Conservation (phyloP, 2,888 invertebrate genomes). For the Urechis unicinctus region DNA sequence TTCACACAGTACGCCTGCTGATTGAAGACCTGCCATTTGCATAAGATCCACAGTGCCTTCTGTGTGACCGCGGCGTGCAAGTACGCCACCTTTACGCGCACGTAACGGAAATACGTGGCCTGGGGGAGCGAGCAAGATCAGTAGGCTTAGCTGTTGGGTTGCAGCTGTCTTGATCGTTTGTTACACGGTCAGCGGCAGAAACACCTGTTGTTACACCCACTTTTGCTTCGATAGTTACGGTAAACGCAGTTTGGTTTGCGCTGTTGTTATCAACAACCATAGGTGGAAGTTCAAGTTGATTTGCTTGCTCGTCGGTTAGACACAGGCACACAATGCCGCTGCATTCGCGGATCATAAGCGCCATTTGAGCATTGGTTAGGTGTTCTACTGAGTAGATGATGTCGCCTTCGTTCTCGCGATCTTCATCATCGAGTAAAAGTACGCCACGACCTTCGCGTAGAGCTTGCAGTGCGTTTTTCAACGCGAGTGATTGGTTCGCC, state of each 20-base stretch:
- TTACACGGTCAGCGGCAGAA: neutral
- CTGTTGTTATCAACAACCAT: neutral
- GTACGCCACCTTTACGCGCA: neutral
- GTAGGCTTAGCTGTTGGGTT: neutral
- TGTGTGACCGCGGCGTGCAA: neutral
- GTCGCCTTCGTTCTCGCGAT: constrained; percentile 3
- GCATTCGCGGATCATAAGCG: neutral
- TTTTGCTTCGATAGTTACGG: neutral
- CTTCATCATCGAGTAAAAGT: constrained; percentile 1
- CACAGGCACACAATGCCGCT: neutral
- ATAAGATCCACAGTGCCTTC: neutral
- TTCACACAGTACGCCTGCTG: neutral
- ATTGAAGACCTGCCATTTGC: neutral
- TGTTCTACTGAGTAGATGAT: neutral
- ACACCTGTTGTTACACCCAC: constrained; percentile 1
- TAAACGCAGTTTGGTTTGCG: neutral
- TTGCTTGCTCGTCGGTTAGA: neutral
- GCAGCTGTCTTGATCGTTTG: neutral
- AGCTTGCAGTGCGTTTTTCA: no score
- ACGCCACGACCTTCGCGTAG: neutral
- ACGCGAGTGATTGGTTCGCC: no score
- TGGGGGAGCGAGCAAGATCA: neutral
- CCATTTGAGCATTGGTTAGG: neutral
- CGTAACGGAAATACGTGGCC: constrained; percentile 1
- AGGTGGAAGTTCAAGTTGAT: neutral